These are phyloP conservation scores for Scartelaos histophorus DNA, from an alignment of 2,113 vertebrate species.

Conservation along the genomic window DNA sequence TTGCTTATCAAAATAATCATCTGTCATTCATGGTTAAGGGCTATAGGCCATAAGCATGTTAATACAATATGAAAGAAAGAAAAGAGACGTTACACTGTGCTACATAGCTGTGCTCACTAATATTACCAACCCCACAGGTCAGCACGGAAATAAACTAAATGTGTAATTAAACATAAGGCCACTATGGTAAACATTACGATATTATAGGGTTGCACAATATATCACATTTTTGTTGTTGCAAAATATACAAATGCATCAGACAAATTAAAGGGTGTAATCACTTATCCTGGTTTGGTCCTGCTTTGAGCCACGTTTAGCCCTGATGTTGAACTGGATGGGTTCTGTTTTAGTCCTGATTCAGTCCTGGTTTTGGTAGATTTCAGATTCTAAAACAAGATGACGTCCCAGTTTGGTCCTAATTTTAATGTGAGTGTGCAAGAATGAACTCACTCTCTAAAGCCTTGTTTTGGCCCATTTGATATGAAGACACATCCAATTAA, in stretches of 20 bases:
- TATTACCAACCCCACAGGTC: constrained; percentile 48
- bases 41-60: constrained; percentile 25
- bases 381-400: no score
- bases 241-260: not conserved
- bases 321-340: not conserved
- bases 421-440: no score
- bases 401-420: no score
- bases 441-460: no score
- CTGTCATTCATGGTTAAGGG: constrained; percentile 37
- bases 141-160: constrained; percentile 37
- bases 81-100: constrained; percentile 56
- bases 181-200: constrained; percentile 73
- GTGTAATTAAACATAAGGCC: constrained; percentile 78
- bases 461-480: no score
- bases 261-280: not conserved
- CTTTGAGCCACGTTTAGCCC: not conserved
- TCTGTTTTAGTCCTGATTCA: not conserved
- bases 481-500: not conserved
- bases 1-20: constrained; percentile 64
- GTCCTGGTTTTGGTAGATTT: not conserved
- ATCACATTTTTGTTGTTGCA: not conserved
- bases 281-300: no score
- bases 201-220: not conserved
- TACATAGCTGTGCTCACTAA: constrained; percentile 73
- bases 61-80: constrained; percentile 28